Percentiles rank a stretch among this genome's conserved stretches.
Conservation (phyloP, 2,888 invertebrate genomes). For the Cephus nigrinus region DNA sequence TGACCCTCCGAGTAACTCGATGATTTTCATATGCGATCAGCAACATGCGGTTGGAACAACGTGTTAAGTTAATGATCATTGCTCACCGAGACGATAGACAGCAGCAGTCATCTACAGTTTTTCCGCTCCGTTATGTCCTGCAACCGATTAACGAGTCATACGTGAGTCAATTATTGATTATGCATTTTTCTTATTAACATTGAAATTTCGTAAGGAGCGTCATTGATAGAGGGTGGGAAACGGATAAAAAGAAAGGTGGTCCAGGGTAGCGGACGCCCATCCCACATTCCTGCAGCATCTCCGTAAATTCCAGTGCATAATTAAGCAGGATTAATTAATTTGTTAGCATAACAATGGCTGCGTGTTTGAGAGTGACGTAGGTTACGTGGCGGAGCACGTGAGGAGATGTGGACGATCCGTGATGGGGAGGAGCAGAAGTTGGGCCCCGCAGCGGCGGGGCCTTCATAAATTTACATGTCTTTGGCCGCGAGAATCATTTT, state of each 20-base stretch:
- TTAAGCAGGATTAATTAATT: constrained; percentile 17
- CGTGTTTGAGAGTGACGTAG: constrained; percentile 28
- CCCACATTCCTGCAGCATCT: background rate
- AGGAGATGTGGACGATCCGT: too few species aligned
- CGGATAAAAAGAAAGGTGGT: too few species aligned
- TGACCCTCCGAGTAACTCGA: too few species aligned
- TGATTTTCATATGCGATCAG: too few species aligned
- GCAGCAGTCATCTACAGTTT: constrained; percentile 59
- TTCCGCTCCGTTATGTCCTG: constrained; percentile 51
- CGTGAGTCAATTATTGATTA: too few species aligned
- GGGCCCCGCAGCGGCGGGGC: constrained; percentile 41
- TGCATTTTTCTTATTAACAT: too few species aligned
- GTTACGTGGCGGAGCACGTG: too few species aligned
- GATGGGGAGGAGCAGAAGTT: constrained; percentile 5
- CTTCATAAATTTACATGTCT: constrained; percentile 65
- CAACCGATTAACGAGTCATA: constrained; percentile 23
- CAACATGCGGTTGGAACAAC: fast-evolving
- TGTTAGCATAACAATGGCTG: constrained; percentile 54
- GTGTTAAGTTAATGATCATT: constrained; percentile 7
- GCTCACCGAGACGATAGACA: constrained; percentile 52
- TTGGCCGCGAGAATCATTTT: constrained; percentile 63
- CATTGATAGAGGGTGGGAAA: too few species aligned
- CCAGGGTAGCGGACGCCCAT: too few species aligned
- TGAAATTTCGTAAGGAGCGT: too few species aligned
- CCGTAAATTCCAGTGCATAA: background rate